Evolutionary conservation across 1,140 invertebrate species (phyloP), one percentile per base, ranked within the genome.

Genomic region (Sinonovacula constricta): DNA sequence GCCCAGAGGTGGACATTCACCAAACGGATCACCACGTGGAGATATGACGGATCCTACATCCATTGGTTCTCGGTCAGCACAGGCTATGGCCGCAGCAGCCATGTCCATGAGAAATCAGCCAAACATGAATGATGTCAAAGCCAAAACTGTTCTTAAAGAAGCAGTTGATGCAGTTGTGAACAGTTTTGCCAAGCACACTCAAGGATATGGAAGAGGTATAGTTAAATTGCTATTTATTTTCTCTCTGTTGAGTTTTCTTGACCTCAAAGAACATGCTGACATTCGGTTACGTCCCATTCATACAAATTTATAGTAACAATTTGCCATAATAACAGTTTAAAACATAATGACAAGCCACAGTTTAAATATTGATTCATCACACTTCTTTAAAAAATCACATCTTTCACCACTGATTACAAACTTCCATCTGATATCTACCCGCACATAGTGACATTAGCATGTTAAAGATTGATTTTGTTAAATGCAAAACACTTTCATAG

Each of bases 91-190:
- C 10, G 79, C 81, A 53, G 83, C 81, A 10, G 81, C 81, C 5
- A 84, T 84, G 83, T 60, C 67, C 4, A 75, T 80, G 31, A 69
- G 79, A 36, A 39, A 62, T 33, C 39, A 53, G 22, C 24, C 39
- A 53, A 79, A 80, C n/a, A 86, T 89, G 82, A 86, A 84, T 66
- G 89, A 90, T 60, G 82, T 82, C 15, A 85, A 83, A 56, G 88
- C 88, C 22, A 95, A 95, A 85, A 94, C 94, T 83, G 94, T 95
- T 39, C 91, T 95, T 36, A 94, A 94, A 85, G 94, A 95, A 88
- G 94, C 94, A 3, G 94, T 95, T 5, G 94, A 95, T 88, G 94
- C 94, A 26, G 94, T 95, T 33, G 94, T 95, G 74, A 95, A 95
- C 88, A 95, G 94, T 88, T 95, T 95, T 91, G 94, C 94, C 12